Percentiles rank a stretch among this genome's conserved stretches.
phyloP scores from a whole-genome alignment of 2,797 vertebrate genomes.

The Euphonia xanthogaster region DNA sequence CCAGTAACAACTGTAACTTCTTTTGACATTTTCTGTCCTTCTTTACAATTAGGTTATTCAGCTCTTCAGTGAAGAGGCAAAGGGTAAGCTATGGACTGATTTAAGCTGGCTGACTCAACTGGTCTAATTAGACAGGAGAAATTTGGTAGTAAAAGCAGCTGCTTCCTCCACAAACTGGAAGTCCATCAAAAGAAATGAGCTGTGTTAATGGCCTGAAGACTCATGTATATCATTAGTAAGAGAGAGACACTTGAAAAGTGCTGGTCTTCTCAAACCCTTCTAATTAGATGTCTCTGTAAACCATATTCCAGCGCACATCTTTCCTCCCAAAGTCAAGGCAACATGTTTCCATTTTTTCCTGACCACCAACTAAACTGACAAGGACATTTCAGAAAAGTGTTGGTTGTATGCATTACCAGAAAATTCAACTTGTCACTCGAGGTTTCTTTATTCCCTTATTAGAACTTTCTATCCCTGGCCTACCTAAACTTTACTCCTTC shows the following conservation, averaged over 20 bases:
- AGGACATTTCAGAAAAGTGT: neutral
- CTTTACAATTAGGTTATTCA: neutral
- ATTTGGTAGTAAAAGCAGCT: neutral
- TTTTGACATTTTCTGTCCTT: neutral
- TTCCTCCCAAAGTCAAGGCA: neutral
- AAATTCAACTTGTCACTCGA: neutral
- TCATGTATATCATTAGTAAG: neutral
- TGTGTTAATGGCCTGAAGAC: neutral
- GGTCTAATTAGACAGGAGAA: neutral
- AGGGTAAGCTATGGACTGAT: neutral
- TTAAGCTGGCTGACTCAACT: neutral
- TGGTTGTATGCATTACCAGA: neutral
- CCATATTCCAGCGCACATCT: neutral
- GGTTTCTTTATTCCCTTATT: neutral
- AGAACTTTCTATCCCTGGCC: neutral
- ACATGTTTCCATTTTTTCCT: neutral
- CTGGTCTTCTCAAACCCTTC: neutral
- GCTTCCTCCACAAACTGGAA: neutral
- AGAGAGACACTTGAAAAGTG: neutral
- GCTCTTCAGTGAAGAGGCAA: neutral
- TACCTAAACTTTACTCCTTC: neutral
- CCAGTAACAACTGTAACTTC: neutral
- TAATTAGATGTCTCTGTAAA: neutral
- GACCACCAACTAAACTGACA: neutral
- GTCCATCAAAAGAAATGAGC: neutral